Evolutionary conservation across 2,797 vertebrate genomes (phyloP).

Genomic region (Pipistrellus nathusii): DNA sequence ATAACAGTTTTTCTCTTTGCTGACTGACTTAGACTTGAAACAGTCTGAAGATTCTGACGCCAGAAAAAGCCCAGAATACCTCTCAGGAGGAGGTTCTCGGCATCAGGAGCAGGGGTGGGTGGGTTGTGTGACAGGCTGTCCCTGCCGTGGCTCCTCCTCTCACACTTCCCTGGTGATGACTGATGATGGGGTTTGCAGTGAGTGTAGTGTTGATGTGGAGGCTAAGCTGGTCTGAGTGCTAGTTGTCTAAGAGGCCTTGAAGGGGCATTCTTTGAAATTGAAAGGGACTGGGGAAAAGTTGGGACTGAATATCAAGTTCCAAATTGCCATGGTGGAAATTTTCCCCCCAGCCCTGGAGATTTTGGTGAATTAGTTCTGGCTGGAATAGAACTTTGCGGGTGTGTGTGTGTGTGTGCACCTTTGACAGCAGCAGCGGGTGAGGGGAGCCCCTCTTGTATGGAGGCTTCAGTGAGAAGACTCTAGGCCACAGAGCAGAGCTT

Average conservation of each 20-base stretch:
- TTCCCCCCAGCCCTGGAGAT: conserved; percentile 45
- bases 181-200: neutral
- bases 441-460: conserved; percentile 41
- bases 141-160: neutral
- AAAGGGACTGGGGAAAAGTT: conserved; percentile 67
- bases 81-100: neutral
- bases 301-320: conserved; percentile 75
- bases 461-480: conserved; percentile 19
- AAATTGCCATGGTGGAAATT: conserved; percentile 50
- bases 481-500: conserved; percentile 34
- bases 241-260: conserved; percentile 46
- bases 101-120: too few species aligned
- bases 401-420: neutral
- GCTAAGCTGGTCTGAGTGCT: conserved; percentile 40
- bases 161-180: conserved; percentile 46
- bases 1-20: conserved; percentile 46
- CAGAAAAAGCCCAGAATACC: conserved; percentile 42
- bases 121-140: neutral
- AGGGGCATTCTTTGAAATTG: conserved; percentile 43
- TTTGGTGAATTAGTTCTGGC: conserved; percentile 76
- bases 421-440: conserved; percentile 46
- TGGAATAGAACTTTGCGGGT: neutral
- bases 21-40: conserved; percentile 39
- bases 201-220: conserved; percentile 36
- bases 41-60: conserved; percentile 7